Evolutionary conservation across 2,113 vertebrate genomes (phyloP).

Genomic region (Euleptes europaea): DNA sequence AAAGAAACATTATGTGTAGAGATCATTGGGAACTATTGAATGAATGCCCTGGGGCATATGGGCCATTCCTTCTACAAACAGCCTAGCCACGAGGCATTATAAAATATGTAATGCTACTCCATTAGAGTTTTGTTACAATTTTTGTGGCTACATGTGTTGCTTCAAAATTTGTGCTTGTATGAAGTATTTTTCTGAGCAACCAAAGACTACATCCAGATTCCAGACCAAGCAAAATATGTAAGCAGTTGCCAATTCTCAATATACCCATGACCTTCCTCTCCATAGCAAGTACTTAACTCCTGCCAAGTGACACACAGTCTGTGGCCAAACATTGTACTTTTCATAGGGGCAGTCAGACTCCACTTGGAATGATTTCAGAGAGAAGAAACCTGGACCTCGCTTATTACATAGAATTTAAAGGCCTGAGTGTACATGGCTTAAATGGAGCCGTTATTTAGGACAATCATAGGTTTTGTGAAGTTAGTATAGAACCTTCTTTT

Average conservation of each 20-base stretch:
- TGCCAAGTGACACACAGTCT: conserved; percentile 24
- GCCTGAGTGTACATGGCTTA: background rate
- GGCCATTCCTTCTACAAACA: background rate
- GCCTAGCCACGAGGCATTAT: background rate
- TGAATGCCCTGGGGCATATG: background rate
- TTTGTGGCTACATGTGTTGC: background rate
- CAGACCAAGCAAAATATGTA: background rate
- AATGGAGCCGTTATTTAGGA: background rate
- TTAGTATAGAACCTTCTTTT: background rate
- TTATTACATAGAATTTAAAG: background rate
- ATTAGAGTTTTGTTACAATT: conserved; percentile 12
- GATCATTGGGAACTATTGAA: background rate
- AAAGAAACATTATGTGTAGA: background rate
- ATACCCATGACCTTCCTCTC: background rate
- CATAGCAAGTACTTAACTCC: background rate
- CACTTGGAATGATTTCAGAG: background rate
- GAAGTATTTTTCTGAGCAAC: conserved; percentile 20
- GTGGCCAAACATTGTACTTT: conserved; percentile 15
- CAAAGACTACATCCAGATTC: background rate
- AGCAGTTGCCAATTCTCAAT: background rate
- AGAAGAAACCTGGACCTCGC: background rate
- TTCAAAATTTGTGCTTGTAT: background rate
- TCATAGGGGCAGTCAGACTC: background rate
- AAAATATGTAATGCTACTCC: background rate
- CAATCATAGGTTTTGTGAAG: background rate